phyloP scores from a whole-genome alignment of 2,888 invertebrate genomes.

The Hirtodrosophila alboralis region DNA sequence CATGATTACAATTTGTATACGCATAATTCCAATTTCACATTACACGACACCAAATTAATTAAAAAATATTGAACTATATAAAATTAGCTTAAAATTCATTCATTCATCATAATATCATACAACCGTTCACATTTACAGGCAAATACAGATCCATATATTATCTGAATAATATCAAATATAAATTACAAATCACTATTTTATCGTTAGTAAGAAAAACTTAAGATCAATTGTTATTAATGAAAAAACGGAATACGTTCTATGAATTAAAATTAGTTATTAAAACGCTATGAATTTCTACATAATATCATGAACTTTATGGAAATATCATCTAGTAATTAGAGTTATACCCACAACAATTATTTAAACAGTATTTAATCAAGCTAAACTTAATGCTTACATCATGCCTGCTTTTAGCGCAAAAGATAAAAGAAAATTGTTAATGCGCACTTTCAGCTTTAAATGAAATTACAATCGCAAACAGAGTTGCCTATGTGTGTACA shows the following conservation, averaged over 20 bases:
- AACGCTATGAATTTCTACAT: too few relatives aligned
- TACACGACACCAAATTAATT: constrained; percentile 8
- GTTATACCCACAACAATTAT: constrained; percentile 10
- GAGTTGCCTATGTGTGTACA: constrained; percentile 10
- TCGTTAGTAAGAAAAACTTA: constrained; percentile 1
- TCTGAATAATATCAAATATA: neutral
- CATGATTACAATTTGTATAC: constrained; percentile 15
- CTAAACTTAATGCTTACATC: constrained; percentile 62
- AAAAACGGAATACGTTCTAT: too few relatives aligned
- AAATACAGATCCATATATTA: neutral
- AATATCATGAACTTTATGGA: neutral
- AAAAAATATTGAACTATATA: neutral
- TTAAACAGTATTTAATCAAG: constrained; percentile 14
- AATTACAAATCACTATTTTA: constrained; percentile 1
- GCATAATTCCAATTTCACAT: neutral
- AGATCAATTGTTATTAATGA: too few relatives aligned
- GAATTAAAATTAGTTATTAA: too few relatives aligned
- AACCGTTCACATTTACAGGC: constrained; percentile 3
- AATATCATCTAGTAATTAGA: constrained; percentile 12
- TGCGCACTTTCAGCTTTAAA: constrained; percentile 30
- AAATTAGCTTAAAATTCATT: constrained; percentile 4
- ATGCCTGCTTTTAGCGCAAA: constrained; percentile 39
- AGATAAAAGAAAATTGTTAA: constrained; percentile 42
- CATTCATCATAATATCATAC: constrained; percentile 25
- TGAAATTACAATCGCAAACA: constrained; percentile 55